These are phyloP conservation scores for Buphagus erythrorhynchus DNA, from an alignment of 2,797 vertebrate species.

Conservation along the genomic window DNA sequence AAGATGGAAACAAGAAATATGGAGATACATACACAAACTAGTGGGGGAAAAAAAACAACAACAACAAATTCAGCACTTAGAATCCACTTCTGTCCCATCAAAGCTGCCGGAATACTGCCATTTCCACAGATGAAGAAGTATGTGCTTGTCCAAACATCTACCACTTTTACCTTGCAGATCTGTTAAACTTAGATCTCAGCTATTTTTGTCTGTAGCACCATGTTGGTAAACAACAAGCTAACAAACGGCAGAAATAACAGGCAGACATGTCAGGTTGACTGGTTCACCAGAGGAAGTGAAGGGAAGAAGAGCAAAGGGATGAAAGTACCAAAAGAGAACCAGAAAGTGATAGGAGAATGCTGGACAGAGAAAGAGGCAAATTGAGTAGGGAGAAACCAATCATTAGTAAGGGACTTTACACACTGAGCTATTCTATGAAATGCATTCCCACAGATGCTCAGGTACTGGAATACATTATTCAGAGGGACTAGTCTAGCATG, in stretches of 20 bases:
- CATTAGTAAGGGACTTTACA: neutral
- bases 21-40: neutral
- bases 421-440: neutral
- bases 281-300: neutral
- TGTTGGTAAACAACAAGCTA: conserved; percentile 63
- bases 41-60: neutral
- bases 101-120: neutral
- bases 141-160: conserved; percentile 39
- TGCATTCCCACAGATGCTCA: conserved; percentile 13
- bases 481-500: neutral
- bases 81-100: neutral
- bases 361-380: neutral
- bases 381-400: neutral
- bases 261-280: neutral
- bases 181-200: conserved; percentile 11
- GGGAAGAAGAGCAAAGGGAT: neutral
- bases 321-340: conserved; percentile 9
- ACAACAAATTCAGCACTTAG: neutral
- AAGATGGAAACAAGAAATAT: neutral
- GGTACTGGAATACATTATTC: conserved; percentile 32
- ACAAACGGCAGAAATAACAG: conserved; percentile 54
- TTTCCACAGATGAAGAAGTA: conserved; percentile 41
- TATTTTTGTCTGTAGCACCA: conserved; percentile 53
- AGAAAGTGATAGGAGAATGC: conserved; percentile 7
- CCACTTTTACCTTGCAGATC: conserved; percentile 39